Percentiles rank a stretch among this genome's conserved stretches.
Evolutionary conservation across 2,888 invertebrate genomes (phyloP).

Genomic region (Sinodicranocentrus sp.): DNA sequence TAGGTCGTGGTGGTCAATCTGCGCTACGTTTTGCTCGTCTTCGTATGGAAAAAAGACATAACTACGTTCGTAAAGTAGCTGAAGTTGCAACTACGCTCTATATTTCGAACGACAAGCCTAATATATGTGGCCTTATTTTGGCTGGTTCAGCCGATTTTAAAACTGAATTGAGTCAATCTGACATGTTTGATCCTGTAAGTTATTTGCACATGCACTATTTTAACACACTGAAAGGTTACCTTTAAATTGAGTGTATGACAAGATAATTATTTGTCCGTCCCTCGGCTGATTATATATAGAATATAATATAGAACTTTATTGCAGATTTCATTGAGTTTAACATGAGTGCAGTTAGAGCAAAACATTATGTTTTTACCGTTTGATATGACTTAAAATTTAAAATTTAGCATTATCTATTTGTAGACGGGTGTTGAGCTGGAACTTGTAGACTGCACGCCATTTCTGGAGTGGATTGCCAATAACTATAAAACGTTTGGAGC

Average conservation of each 20-base stretch:
- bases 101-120: conserved; percentile 98
- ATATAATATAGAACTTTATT: too few species aligned
- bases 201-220: too few species aligned
- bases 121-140: conserved; percentile 97
- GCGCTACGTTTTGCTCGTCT: conserved; percentile 99
- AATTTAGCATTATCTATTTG: not conserved
- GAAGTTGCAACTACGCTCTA: conserved; percentile 98
- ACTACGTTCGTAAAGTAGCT: conserved; percentile 99
- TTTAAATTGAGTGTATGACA: too few species aligned
- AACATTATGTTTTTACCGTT: too few species aligned
- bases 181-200: conserved; percentile 99
- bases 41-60: conserved; percentile 99
- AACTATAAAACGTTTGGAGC: conserved; percentile 99
- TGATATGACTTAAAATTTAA: too few species aligned
- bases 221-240: too few species aligned
- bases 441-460: conserved; percentile 96
- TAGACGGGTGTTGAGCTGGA: conserved; percentile 99
- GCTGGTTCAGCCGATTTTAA: conserved; percentile 99
- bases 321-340: too few species aligned
- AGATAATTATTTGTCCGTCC: too few species aligned
- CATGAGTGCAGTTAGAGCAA: too few species aligned
- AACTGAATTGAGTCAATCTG: conserved; percentile 99
- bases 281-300: too few species aligned
- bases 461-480: conserved; percentile 99
- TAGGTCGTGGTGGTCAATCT: conserved; percentile 98